Conservation (phyloP, 1,140 invertebrate species). For the Maconellicoccus hirsutus region DNA sequence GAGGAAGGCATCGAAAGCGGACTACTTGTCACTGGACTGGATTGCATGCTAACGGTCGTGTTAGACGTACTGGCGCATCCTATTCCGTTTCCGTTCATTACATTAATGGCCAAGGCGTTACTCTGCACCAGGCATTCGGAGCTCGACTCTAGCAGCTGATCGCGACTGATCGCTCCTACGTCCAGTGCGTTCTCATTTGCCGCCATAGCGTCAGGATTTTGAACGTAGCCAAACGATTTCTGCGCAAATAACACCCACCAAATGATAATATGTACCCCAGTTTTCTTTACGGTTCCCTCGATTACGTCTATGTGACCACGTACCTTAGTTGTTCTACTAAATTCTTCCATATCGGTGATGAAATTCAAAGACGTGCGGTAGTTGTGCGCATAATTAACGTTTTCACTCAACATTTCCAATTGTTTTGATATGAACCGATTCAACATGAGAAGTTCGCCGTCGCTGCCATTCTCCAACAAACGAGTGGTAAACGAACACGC, state of each 20-base stretch:
- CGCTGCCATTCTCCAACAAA: conserved; percentile 67
- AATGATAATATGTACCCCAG: too few species aligned
- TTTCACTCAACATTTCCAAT: conserved; percentile 35
- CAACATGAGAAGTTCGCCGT: conserved; percentile 66
- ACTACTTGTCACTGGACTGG: conserved; percentile 45
- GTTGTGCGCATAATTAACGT: not conserved
- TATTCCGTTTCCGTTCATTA: not conserved
- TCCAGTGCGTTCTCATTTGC: not conserved
- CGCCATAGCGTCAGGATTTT: conserved; percentile 5
- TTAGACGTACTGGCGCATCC: not conserved
- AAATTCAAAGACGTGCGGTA: conserved; percentile 49
- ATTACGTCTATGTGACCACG: conserved; percentile 30
- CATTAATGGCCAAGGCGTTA: not conserved
- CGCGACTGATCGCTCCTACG: not conserved
- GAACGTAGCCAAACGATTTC: conserved; percentile 49
- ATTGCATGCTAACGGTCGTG: conserved; percentile 27
- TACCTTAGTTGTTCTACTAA: conserved; percentile 51
- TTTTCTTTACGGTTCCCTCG: too few species aligned
- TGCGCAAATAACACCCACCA: conserved; percentile 34
- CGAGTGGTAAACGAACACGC: conserved; percentile 69
- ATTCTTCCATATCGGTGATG: conserved; percentile 63
- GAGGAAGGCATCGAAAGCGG: conserved; percentile 61
- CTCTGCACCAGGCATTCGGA: not conserved
- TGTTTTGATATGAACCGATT: conserved; percentile 63
- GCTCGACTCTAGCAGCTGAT: not conserved